Percentiles rank a stretch among this genome's conserved stretches.
These are phyloP conservation scores for Euura saliciscinereae DNA, from an alignment of 1,140 invertebrate species.

Conservation along the genomic window DNA sequence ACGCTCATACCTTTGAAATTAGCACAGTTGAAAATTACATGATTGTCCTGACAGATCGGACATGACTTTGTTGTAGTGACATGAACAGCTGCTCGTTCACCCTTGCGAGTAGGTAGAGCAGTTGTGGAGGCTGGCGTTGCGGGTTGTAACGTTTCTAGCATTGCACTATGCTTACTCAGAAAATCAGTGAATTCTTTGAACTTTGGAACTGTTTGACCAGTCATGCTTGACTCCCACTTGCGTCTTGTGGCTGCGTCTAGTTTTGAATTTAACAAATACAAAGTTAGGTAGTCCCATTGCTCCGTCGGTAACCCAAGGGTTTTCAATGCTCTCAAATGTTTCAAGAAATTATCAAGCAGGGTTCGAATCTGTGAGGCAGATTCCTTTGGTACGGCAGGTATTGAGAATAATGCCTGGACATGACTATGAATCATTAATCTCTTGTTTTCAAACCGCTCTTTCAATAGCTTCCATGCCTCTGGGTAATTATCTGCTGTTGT, in stretches of 20 bases:
- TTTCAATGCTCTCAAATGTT: conserved; percentile 28
- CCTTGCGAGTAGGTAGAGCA: too few relatives aligned
- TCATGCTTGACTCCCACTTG: conserved; percentile 25
- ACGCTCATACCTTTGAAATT: conserved; percentile 20
- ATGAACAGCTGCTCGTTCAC: too few relatives aligned
- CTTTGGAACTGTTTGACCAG: background rate
- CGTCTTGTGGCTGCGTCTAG: conserved; percentile 24
- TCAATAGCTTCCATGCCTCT: conserved; percentile 30
- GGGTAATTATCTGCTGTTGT: conserved; percentile 27
- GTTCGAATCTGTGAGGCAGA: conserved; percentile 22
- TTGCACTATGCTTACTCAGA: conserved; percentile 6
- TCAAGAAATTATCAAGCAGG: conserved; percentile 25
- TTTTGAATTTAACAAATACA: conserved; percentile 27
- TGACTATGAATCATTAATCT: conserved; percentile 30
- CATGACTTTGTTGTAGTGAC: conserved; percentile 7
- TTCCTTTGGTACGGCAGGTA: conserved; percentile 23
- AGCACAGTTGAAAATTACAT: conserved; percentile 22
- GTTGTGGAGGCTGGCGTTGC: too few relatives aligned
- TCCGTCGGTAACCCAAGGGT: conserved; percentile 21
- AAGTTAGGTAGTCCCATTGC: conserved; percentile 27
- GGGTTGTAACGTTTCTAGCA: conserved; percentile 1
- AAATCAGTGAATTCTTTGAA: conserved; percentile 21
- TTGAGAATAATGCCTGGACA: conserved; percentile 26
- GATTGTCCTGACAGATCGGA: conserved; percentile 20
- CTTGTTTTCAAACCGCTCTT: conserved; percentile 27